A percentile compares a stretch with the other conserved stretches of the same genome.
Conservation (phyloP, 2,113 vertebrate genomes). For the Trogon surrucura region DNA sequence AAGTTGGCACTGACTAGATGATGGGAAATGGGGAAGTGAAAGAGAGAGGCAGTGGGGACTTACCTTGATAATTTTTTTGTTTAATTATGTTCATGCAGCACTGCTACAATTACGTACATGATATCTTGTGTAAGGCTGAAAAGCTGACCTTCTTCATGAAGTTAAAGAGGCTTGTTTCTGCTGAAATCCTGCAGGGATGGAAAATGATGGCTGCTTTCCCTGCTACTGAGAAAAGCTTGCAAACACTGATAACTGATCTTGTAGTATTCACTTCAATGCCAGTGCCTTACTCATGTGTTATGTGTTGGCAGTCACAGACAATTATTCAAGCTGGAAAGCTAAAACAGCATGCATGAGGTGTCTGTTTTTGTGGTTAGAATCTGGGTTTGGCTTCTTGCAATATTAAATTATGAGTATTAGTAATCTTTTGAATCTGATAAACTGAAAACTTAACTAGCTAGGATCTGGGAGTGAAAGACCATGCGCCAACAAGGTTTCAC, state of each 20-base stretch:
- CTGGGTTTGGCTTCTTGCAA: slow-evolving; percentile 5
- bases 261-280: not conserved
- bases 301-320: slow-evolving; percentile 5
- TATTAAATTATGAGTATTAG: not conserved
- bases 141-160: not conserved
- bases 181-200: not conserved
- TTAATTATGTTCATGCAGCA: not conserved
- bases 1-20: not conserved
- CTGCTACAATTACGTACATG: not conserved
- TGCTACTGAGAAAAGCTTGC: slow-evolving; percentile 13
- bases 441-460: slow-evolving; percentile 5
- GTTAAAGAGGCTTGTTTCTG: not conserved
- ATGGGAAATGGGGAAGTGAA: not conserved
- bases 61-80: not conserved
- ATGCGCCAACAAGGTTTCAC: not conserved
- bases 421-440: not conserved
- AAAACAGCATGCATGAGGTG: not conserved
- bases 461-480: not conserved
- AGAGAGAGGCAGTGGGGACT: not conserved
- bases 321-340: slow-evolving; percentile 41
- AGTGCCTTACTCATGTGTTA: slow-evolving; percentile 35
- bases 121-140: not conserved
- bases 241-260: slow-evolving; percentile 27
- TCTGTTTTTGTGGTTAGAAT: slow-evolving; percentile 54
- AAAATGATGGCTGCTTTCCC: slow-evolving; percentile 1